phyloP scores from a whole-genome alignment of 1,140 invertebrate genomes.

The Drosophila miranda region DNA sequence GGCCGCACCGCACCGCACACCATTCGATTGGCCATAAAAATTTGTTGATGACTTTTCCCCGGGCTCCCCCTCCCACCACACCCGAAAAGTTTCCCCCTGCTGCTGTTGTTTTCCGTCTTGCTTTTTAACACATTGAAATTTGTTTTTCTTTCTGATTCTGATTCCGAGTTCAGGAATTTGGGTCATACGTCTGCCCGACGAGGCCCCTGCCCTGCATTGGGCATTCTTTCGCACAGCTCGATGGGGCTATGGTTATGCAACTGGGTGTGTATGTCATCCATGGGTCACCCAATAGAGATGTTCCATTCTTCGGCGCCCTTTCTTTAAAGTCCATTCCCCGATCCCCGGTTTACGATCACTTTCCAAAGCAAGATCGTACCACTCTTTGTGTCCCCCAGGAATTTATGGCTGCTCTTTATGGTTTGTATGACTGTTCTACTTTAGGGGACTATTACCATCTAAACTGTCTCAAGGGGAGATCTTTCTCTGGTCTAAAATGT shows the following conservation, averaged over 20 bases:
- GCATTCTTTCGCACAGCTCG: neutral
- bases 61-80: neutral
- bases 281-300: slow-evolving; percentile 1
- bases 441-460: slow-evolving; percentile 23
- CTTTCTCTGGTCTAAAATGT: neutral
- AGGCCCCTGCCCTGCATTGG: neutral
- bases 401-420: slow-evolving; percentile 68
- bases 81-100: slow-evolving; percentile 12
- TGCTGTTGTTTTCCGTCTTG: slow-evolving; percentile 31
- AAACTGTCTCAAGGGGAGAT: slow-evolving; percentile 26
- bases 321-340: slow-evolving; percentile 23
- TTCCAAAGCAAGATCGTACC: neutral
- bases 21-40: slow-evolving; percentile 72
- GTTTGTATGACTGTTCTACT: slow-evolving; percentile 25
- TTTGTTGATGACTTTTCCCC: slow-evolving; percentile 65
- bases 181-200: slow-evolving; percentile 36
- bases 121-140: slow-evolving; percentile 67
- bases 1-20: slow-evolving; percentile 24
- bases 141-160: slow-evolving; percentile 38
- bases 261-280: neutral
- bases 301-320: slow-evolving; percentile 30
- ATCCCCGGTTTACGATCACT: slow-evolving; percentile 30
- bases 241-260: slow-evolving; percentile 40
- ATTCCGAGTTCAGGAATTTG: slow-evolving; percentile 50
- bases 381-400: slow-evolving; percentile 24